Evolutionary conservation across 2,888 invertebrate genomes (phyloP).

Genomic region (Tetanocera ferruginea): DNA sequence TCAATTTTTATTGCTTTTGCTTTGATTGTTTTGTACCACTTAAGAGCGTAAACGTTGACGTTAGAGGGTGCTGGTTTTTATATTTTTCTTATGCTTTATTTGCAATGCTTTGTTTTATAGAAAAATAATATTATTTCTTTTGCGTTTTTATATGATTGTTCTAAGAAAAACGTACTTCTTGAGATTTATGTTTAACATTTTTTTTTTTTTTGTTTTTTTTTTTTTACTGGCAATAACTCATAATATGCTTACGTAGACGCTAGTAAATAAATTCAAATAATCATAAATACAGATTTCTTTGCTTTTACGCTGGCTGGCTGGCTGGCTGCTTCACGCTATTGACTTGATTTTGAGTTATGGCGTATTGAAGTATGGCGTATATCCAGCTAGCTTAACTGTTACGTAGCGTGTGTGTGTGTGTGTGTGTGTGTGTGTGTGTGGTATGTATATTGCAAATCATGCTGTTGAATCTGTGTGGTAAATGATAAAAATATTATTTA

Average conservation of each 20-base stretch:
- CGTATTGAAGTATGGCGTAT: neutral
- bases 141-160: neutral
- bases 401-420: neutral
- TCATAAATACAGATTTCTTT: slow-evolving; percentile 45
- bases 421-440: neutral
- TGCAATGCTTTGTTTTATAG: neutral
- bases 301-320: neutral
- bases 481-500: slow-evolving; percentile 25
- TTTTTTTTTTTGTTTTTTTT: neutral
- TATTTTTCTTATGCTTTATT: neutral
- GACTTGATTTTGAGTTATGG: slow-evolving; percentile 7
- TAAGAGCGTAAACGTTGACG: neutral
- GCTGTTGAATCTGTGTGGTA: neutral
- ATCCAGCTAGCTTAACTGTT: neutral
- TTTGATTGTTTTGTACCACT: slow-evolving; percentile 6
- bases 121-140: neutral
- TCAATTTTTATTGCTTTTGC: slow-evolving; percentile 7
- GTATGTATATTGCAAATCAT: neutral
- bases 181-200: slow-evolving; percentile 5
- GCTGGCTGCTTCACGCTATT: neutral
- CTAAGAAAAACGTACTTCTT: neutral
- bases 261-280: slow-evolving; percentile 51
- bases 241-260: slow-evolving; percentile 10
- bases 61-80: neutral
- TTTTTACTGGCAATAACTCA: neutral